phyloP scores from a whole-genome alignment of 2,888 invertebrate species.

The Apocheima hispidaria region DNA sequence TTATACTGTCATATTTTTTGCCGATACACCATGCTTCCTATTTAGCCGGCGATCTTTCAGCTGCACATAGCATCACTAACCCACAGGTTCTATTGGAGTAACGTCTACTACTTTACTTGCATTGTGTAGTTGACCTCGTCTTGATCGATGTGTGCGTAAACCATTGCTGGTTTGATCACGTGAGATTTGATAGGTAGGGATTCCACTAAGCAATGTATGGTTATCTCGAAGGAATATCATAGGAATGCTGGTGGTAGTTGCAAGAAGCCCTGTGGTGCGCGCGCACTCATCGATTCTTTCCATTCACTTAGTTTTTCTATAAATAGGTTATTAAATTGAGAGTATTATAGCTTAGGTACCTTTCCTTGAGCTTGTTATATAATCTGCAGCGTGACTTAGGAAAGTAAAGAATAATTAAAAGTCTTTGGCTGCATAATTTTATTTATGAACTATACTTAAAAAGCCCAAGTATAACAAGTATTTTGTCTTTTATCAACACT shows the following conservation, averaged over 20 bases:
- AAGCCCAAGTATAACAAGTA: not conserved
- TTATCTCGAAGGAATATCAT: not conserved
- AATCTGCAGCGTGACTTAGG: constrained; percentile 26
- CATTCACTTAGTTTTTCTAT: constrained; percentile 65
- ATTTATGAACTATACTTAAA: not conserved
- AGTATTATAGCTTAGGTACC: constrained; percentile 56
- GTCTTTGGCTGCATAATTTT: not conserved
- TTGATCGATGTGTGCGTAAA: constrained; percentile 10
- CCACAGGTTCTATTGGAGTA: constrained; percentile 43
- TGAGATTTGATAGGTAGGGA: not conserved
- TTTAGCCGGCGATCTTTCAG: constrained; percentile 40
- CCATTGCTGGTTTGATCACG: constrained; percentile 40
- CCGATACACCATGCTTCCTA: constrained; percentile 13
- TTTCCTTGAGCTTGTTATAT: constrained; percentile 43
- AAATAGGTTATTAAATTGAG: constrained; percentile 72
- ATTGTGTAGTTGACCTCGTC: constrained; percentile 18
- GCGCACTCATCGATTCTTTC: constrained; percentile 76
- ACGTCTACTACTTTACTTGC: constrained; percentile 34
- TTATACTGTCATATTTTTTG: constrained; percentile 23
- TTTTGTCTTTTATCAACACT: not conserved
- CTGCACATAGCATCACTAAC: constrained; percentile 49
- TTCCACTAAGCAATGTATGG: constrained; percentile 48
- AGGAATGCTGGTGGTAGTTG: constrained; percentile 31
- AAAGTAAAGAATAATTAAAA: not conserved
- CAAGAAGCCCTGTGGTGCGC: constrained; percentile 77